Evolutionary conservation across 2,113 vertebrate genomes (phyloP), one percentile per base, ranked within the genome.

Genomic region (Erpornis zantholeuca): DNA sequence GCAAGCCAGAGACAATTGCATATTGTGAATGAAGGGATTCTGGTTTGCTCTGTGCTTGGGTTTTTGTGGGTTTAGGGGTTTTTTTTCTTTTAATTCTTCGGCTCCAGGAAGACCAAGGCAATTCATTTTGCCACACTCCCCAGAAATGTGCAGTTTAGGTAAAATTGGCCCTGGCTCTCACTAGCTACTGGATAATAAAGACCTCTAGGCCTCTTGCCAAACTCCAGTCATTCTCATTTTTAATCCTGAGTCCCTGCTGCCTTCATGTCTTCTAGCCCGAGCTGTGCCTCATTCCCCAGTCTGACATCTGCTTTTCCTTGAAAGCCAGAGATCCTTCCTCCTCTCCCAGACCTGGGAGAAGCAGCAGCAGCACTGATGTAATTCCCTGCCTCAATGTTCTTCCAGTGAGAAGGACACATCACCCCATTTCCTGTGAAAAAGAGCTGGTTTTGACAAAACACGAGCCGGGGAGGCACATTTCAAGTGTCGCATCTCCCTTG

Each of bases 61-160:
- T 86, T 45, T 53, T 53, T 59, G 36, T 33, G 33, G 3, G 3
- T 29, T 44, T 31, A 9, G 3, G 11, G 1, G 5, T 44, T 44
- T 33, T 24, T 2, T 38, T 38, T 38, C 38, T 18, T 60, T 64
- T 12, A 18, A 47, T 53, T 70, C 3, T 0, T 63, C 0, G 0
- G 5, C 10, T 61, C 12, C 36, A 29, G 65, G 47, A 59, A 65
- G 17, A 61, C 6, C 2, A 29, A 69, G 7, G 40, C 4, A 3
- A 13, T 80, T 92, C 5, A 21, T 78, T 90, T 69, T 83, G 15
- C 29, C 10, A 15, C 4, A 2, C 16, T 76, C 21, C 5, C 44
- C 69, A 36, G n/a, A 93, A 88, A 53, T 12, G 50, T 4, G 10
- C 36, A 38, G 22, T 45, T 57, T 20, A 49, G 50, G 56, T 86